These are phyloP conservation scores for Trachurus trachurus DNA, from an alignment of 2,797 vertebrate species.

Conservation along the genomic window DNA sequence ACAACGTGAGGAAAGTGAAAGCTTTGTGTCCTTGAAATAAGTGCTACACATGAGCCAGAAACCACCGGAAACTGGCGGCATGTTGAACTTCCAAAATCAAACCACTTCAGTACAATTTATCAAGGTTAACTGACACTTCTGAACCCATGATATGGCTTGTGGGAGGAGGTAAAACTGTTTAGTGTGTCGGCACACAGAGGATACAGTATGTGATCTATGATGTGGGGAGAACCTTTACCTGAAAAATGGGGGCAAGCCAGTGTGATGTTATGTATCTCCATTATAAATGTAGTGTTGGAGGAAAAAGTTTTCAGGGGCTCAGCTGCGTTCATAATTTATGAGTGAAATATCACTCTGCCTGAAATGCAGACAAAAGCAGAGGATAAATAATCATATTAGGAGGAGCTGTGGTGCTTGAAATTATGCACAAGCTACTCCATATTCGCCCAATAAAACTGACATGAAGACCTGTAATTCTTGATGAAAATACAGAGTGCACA, in stretches of 20 bases:
- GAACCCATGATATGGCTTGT: conserved; percentile 45
- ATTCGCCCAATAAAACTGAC: conserved; percentile 81
- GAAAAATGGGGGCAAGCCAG: conserved; percentile 62
- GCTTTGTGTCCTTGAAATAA: conserved; percentile 7
- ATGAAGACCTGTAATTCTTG: conserved; percentile 73
- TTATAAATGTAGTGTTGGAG: conserved; percentile 55
- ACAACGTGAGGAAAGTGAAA: not conserved
- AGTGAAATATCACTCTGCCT: conserved; percentile 66
- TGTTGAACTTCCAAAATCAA: conserved; percentile 37
- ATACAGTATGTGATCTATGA: conserved; percentile 62
- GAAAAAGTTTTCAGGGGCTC: conserved; percentile 68
- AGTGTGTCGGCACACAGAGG: conserved; percentile 15
- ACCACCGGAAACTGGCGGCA: conserved; percentile 1
- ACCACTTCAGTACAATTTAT: conserved; percentile 54
- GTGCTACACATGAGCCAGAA: conserved; percentile 1
- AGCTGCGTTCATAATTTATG: conserved; percentile 68
- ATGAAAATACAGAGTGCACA: conserved; percentile 46
- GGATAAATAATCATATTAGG: conserved; percentile 81
- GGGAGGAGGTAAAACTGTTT: conserved; percentile 52
- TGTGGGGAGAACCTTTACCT: conserved; percentile 52
- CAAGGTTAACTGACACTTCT: conserved; percentile 57
- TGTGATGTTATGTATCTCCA: conserved; percentile 29
- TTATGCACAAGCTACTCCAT: conserved; percentile 75
- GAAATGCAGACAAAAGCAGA: conserved; percentile 64
- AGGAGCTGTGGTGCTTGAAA: conserved; percentile 70